Evolutionary conservation across 2,797 vertebrate species (phyloP), one percentile per base, ranked within the genome.

Genomic region (Erithacus rubecula): DNA sequence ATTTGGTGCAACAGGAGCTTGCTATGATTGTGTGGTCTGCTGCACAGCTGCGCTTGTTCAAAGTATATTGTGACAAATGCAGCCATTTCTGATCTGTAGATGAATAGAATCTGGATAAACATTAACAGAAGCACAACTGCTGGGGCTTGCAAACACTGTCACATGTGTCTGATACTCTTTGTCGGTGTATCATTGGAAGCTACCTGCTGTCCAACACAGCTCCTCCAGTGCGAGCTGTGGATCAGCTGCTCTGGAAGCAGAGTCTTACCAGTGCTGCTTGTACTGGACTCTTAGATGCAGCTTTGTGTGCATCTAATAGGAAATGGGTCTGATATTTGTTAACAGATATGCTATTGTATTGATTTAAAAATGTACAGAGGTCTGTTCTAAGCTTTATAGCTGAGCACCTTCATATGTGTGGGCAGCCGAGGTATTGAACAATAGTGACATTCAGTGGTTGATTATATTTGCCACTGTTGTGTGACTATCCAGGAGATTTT

Each of bases 371-470:
- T 55, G n/a, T 87, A 82, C 60, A 67, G 63, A 91, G 77, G 76
- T 84, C 83, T 90, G 4, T 64, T 91, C 70, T 87, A 47, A 94
- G 85, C 80, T 91, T 88, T 84, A 46, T 46, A 88, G 85, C 82
- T 87, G 87, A 94, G 95, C 85, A 75, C 86, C 81, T 95, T 95
- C 34, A 9, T 90, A 86, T 51, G 19, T 82, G 67, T 53, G 65
- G 72, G 47, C 74, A 63, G 67, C 74, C 14, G 2, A 88, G 80
- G 34, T 43, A 20, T 62, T 9, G 49, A 96, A 97, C 95, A 96
- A 91, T 90, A 90, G 89, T 93, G 91, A 95, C 83, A 95, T 96
- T 96, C 90, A 96, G 67, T 84, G 74, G 59, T 93, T 94, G 72
- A 91, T 90, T 94, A 91, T 63, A 65, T 47, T 92, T 83, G 49